These are phyloP conservation scores for Nipponacmea schrenckii DNA, from an alignment of 2,888 invertebrate genomes.

Conservation along the genomic window DNA sequence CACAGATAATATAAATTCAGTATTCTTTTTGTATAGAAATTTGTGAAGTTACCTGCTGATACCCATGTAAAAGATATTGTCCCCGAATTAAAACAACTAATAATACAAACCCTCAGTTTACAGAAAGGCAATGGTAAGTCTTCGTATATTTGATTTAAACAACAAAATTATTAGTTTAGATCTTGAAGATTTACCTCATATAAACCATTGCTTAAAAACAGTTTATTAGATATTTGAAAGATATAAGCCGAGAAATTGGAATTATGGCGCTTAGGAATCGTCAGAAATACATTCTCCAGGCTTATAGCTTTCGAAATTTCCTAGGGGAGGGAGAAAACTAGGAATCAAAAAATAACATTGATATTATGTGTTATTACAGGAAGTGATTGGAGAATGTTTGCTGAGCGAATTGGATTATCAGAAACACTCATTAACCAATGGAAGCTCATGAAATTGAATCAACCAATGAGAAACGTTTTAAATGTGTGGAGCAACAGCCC, in stretches of 20 bases:
- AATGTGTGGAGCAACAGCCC: constrained; percentile 59
- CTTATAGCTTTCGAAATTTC: too few relatives aligned
- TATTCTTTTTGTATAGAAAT: background rate
- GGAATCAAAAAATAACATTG: too few relatives aligned
- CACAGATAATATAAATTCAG: constrained; percentile 19
- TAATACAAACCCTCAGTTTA: constrained; percentile 61
- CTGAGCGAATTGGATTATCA: constrained; percentile 61
- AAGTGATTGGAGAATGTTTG: constrained; percentile 66
- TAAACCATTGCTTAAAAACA: too few relatives aligned
- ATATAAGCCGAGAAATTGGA: too few relatives aligned
- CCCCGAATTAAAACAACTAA: constrained; percentile 51
- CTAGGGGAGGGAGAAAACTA: too few relatives aligned
- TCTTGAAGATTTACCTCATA: too few relatives aligned
- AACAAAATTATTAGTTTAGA: too few relatives aligned
- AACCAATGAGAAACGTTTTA: constrained; percentile 64
- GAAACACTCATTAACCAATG: constrained; percentile 54
- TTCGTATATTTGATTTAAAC: background rate
- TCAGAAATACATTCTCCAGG: too few relatives aligned
- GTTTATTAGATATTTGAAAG: too few relatives aligned
- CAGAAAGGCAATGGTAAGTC: constrained; percentile 61
- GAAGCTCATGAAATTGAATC: constrained; percentile 54
- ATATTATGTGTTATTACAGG: constrained; percentile 51
- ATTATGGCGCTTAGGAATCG: too few relatives aligned
- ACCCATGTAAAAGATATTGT: constrained; percentile 62
- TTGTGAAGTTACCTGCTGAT: constrained; percentile 57